Evolutionary conservation across 2,797 vertebrate genomes (phyloP).

Genomic region (Epinephelus awoara): DNA sequence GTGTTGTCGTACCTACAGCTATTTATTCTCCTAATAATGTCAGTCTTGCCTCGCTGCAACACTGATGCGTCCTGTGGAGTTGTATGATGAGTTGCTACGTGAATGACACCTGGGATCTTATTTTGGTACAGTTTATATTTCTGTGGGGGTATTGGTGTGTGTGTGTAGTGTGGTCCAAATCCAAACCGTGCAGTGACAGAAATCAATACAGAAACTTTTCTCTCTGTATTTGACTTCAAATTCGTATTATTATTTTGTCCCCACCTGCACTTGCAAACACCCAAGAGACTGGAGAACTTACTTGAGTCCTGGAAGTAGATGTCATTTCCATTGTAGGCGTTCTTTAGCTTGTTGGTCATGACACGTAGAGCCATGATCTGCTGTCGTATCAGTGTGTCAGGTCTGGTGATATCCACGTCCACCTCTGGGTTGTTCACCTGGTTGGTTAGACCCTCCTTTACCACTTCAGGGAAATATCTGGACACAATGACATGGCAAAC

Average conservation of each 20-base stretch:
- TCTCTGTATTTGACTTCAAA: neutral
- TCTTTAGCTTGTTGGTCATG: constrained; percentile 98
- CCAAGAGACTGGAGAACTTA: constrained; percentile 79
- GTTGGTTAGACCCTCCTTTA: constrained; percentile 97
- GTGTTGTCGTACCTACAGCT: constrained; percentile 49
- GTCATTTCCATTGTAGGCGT: constrained; percentile 97
- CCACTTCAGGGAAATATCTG: constrained; percentile 97
- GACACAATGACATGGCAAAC: constrained; percentile 9
- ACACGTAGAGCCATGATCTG: constrained; percentile 98
- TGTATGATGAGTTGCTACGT: constrained; percentile 43
- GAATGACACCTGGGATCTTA: constrained; percentile 56
- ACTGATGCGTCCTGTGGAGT: constrained; percentile 34
- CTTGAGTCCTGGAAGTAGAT: constrained; percentile 98
- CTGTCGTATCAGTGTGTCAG: constrained; percentile 96
- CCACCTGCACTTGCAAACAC: constrained; percentile 2
- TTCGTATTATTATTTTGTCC: constrained; percentile 4
- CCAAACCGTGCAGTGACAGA: constrained; percentile 27
- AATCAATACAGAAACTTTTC: constrained; percentile 26
- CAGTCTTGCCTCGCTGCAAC: constrained; percentile 35
- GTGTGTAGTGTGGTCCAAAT: constrained; percentile 15
- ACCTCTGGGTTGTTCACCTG: constrained; percentile 98
- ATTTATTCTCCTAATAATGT: constrained; percentile 69
- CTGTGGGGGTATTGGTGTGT: neutral
- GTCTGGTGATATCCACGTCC: constrained; percentile 96
- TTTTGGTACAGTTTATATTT: constrained; percentile 25